These are phyloP conservation scores for Myoxocephalus aenaeus DNA, from an alignment of 2,797 vertebrate genomes.

Conservation along the genomic window DNA sequence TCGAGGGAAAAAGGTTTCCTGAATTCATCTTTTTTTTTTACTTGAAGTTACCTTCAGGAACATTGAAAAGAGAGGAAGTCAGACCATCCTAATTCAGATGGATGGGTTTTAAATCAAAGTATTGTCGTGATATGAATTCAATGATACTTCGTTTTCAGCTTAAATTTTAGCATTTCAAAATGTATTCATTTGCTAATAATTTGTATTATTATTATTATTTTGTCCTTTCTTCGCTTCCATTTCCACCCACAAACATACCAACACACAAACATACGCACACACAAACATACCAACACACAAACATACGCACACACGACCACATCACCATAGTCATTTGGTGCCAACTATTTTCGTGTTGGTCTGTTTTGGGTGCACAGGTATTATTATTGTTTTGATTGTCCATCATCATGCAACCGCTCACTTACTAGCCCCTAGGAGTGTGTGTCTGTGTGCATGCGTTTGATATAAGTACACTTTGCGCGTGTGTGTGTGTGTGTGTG, in stretches of 20 bases:
- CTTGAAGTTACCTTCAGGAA: neutral
- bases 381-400: constrained; percentile 1
- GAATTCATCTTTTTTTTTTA: neutral
- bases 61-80: neutral
- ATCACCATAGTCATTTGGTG: neutral
- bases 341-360: constrained; percentile 17
- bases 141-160: neutral
- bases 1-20: neutral
- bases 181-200: neutral
- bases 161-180: neutral
- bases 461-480: constrained; percentile 27
- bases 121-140: neutral
- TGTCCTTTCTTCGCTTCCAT: constrained; percentile 16
- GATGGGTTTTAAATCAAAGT: neutral
- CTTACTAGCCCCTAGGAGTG: constrained; percentile 19
- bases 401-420: constrained; percentile 9
- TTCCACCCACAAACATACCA: neutral
- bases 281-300: neutral
- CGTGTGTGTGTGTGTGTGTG: constrained; percentile 12
- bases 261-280: neutral
- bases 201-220: neutral
- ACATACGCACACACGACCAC: neutral
- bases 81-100: neutral
- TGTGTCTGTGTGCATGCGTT: constrained; percentile 32
- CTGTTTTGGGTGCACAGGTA: neutral